Conservation (phyloP, 2,888 invertebrate species). For the Diarsia brunnea region DNA sequence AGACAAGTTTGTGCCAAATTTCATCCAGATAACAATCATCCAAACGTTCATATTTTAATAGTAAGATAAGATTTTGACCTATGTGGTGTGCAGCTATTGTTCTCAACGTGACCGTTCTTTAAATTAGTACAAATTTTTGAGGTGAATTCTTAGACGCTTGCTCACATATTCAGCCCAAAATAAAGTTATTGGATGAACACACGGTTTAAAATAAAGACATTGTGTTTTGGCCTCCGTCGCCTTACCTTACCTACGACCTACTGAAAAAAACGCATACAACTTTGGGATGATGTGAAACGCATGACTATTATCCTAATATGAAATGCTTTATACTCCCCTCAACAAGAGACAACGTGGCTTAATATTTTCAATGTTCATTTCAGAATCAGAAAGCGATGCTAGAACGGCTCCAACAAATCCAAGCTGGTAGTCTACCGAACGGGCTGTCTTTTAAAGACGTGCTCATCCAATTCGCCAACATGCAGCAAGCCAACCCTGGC, state of each 20-base stretch:
- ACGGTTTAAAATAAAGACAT: not conserved
- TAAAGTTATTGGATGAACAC: not conserved
- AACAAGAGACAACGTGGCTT: too few relatives aligned
- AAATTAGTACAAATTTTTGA: not conserved
- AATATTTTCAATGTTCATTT: conserved; percentile 54
- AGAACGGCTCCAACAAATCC: conserved; percentile 87
- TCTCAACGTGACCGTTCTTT: not conserved
- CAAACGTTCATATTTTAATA: too few relatives aligned
- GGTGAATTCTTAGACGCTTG: not conserved
- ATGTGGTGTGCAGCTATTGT: not conserved
- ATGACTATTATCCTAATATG: not conserved
- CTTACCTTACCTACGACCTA: too few relatives aligned
- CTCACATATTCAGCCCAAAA: not conserved
- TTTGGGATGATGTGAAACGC: too few relatives aligned
- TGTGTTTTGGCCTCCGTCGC: not conserved
- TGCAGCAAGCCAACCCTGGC: conserved; percentile 84
- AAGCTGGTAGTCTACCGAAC: conserved; percentile 86
- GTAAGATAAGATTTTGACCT: not conserved
- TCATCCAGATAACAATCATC: too few relatives aligned
- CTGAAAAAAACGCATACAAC: not conserved
- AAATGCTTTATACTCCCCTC: too few relatives aligned
- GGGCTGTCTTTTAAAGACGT: conserved; percentile 93
- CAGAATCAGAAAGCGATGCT: conserved; percentile 89
- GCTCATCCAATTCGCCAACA: conserved; percentile 93
- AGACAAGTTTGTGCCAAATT: too few relatives aligned